Base-by-base conservation (phyloP, 2,113 vertebrate species). In the Pterocles burchelli region DNA sequence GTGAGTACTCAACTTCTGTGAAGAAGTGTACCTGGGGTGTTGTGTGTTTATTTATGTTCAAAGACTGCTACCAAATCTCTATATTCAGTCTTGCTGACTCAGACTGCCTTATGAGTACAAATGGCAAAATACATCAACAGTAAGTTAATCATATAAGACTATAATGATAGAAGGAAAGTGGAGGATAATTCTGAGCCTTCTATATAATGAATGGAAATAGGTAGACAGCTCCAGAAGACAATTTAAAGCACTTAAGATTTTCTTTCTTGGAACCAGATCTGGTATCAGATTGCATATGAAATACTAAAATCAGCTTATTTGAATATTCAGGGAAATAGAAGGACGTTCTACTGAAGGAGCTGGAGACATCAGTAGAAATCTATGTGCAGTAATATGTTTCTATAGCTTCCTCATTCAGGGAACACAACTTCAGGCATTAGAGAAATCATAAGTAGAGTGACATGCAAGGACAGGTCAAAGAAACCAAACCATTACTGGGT, bases 1-100 rank as follows among this genome's bases (percentile, higher is more conserved):
- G 99, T 99, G 97, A 98, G 98, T 72, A 74, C 21, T 38, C 19
- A 85, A 52, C 41, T 68, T 66, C 22, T 59, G 14, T 67, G 51
- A 93, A 83, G 70, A 90, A 62, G 38, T 58, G 33, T 17, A 38
- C 36, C 22, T 87, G 24, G 72, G 62, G 48, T 85, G 28, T 52
- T 63, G 8, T 48, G 21, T 41, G 17, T 54, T 2, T 38, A 33
- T 76, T 66, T 85, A 21, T 46, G 11, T 82, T 74, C 33, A 81
- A 63, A 75, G 46, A 33, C 65, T 68, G 70, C 54, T 54, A 48
- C 49, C 38, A 74, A 75, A 55, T 81, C 25, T 49, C 76, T 76
- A 1, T 62, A 38, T 48, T 77, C 20, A 41, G 29, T 46, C 65
- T 63, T 58, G 26, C 66, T 65, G 38, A 71, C 22, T 68, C 52